Base-by-base conservation (phyloP, 2,888 invertebrate species). In the Sarcophaga rosellei region DNA sequence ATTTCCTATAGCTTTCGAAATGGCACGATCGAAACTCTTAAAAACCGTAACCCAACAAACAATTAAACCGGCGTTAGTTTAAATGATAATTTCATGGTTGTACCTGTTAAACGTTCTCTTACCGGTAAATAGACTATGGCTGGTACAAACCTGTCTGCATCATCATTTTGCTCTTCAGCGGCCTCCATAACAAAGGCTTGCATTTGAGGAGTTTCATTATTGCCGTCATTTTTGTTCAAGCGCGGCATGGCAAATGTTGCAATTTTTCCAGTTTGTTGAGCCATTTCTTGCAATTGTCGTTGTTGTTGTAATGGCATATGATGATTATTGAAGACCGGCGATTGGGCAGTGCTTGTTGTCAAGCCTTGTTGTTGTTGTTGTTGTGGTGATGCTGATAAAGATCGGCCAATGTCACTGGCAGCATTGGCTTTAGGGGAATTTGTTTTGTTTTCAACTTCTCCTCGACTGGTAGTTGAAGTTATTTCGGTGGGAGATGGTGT, bases 51-150 rank as follows among this genome's bases (percentile, higher is more conserved):
- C 20, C 35, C 59, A 80, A 59, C 20, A 61, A 44, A 62, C 61
- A 11, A 73, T 94, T 96, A 97, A 94, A 98, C 97, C 91, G 98
- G 98, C 93, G 97, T 98, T 90, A 99, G 96, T 93, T 96, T 97
- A 93, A 99, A 98, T 93, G 98, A 97, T 91, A 98, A 96, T 90
- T 97, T 97, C 90, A 98, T 95, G 90, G 17, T 17, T 53, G 97
- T 96, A 92, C 96, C 96, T 92, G 96, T 96, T 91, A 98, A 95
- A 93, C 97, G 96, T 93, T 97, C 96, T 89, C 96, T 96, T 92
- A 99, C 98, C 88, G 99, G 98, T 94, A 99, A 95, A 94, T 98
- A 98, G 93, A 99, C 97, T 91, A 98, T 95, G 90, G 98, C 97
- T 89, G 98, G 97, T 91, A 97, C 96, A 94, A 98, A 97, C 92